Evolutionary conservation across 2,797 vertebrate genomes (phyloP).

Genomic region (Sebastes umbrosus): DNA sequence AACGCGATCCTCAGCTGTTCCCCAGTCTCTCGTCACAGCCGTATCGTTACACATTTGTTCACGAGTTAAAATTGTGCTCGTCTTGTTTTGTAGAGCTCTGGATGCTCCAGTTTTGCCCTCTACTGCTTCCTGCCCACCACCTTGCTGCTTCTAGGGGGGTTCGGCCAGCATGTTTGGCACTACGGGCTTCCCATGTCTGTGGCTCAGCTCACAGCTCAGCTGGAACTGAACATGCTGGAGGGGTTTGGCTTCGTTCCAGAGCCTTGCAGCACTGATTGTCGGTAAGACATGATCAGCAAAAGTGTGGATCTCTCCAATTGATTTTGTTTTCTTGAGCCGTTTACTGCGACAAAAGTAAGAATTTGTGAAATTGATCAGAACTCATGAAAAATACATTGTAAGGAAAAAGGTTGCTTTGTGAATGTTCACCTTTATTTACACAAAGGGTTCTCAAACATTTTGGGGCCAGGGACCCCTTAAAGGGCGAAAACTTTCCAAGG

Average conservation of each 20-base stretch:
- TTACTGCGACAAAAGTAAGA: neutral
- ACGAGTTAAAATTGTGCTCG: neutral
- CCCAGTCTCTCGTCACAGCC: neutral
- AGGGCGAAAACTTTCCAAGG: no score
- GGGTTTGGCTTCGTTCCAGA: conserved; percentile 63
- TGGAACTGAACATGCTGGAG: conserved; percentile 78
- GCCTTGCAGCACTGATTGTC: conserved; percentile 77
- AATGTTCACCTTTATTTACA: neutral
- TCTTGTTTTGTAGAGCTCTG: conserved; percentile 44
- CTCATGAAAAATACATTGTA: neutral
- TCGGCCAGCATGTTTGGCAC: conserved; percentile 77
- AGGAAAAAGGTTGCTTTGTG: neutral
- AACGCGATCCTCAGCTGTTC: neutral
- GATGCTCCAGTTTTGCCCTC: conserved; percentile 48
- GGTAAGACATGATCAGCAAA: conserved; percentile 63
- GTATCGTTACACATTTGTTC: neutral
- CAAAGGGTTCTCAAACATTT: no score
- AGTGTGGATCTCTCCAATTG: rapidly evolving
- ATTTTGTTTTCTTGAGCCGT: neutral
- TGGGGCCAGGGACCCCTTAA: no score
- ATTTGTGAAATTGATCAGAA: neutral
- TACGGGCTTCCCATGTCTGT: conserved; percentile 76
- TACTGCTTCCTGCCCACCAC: conserved; percentile 68
- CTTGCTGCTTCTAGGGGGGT: conserved; percentile 74
- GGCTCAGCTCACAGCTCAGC: conserved; percentile 72